Evolutionary conservation across 2,888 invertebrate species (phyloP), one percentile per base, ranked within the genome.

Genomic region (Nymphalis polychloros): DNA sequence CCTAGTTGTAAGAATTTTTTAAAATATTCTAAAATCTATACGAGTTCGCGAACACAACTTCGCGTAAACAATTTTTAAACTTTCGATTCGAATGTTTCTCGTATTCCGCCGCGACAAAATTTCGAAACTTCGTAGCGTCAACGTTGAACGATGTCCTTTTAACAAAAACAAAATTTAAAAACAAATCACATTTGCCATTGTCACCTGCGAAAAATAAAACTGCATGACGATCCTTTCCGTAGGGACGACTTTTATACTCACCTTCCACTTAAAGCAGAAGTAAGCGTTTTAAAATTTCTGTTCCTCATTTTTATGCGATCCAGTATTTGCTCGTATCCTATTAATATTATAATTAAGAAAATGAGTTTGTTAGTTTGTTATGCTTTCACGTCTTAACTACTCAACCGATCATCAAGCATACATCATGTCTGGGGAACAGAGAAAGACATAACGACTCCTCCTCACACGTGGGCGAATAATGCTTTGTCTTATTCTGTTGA

Each of bases 181-280:
- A 71, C 67, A 72, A 72, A 69, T 72, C 67, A 67, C 64, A 72
- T 69, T 64, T 64, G 47, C 70, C 55, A 65, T 64, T 68, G 68
- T 68, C 69, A 71, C 72, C 72, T 72, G 71, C 47, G 53, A 60
- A 67, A 64, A 68, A 72, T 68, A 70, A 68, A 72, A 70, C 68
- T 61, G 68, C 68, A 64, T 70, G 57, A 62, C 59, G 52, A 59
- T 53, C 52, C 23, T 62, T 65, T 59, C 62, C 66, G 13, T 35
- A 8, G 55, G 61, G 50, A 52, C 61, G 17, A 48, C 47, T 66
- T 66, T 66, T 55, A 66, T 55, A 53, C 47, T 48, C 16, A 48
- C 66, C 35, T 31, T 55, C 55, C 55, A 31, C 1, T 55, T n/a
- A n/a, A 31, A 55, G 55, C 55, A 31, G 31, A 55, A 55, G 31